Percentiles rank a stretch among this genome's conserved stretches.
Evolutionary conservation across 2,888 invertebrate species (phyloP).

Genomic region (Amphipyra tragopoginis): DNA sequence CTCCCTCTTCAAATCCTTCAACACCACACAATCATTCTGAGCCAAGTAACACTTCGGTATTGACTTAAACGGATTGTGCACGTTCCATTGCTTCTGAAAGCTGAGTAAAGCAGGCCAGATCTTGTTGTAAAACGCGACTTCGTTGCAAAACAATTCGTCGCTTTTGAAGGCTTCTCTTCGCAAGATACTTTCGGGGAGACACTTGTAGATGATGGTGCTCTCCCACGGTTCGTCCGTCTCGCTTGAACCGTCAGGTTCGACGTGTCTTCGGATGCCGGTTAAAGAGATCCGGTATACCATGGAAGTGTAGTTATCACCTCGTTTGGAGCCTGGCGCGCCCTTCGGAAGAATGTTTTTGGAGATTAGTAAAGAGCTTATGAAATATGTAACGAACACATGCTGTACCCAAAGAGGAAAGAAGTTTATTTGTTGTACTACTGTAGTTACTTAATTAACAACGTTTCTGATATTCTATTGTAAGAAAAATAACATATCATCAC

Average conservation of each 20-base stretch:
- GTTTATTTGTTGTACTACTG: too few relatives aligned
- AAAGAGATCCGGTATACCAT: slow-evolving; percentile 92
- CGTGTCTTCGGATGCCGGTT: slow-evolving; percentile 83
- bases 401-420: too few relatives aligned
- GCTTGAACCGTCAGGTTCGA: slow-evolving; percentile 70
- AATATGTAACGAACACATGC: background rate
- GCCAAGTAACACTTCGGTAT: slow-evolving; percentile 91
- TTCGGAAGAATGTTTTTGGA: slow-evolving; percentile 60
- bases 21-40: slow-evolving; percentile 88
- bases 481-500: too few relatives aligned
- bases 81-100: slow-evolving; percentile 88
- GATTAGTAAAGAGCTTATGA: background rate
- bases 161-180: slow-evolving; percentile 93
- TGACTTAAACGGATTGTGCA: slow-evolving; percentile 84
- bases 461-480: too few relatives aligned
- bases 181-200: slow-evolving; percentile 91
- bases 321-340: slow-evolving; percentile 92
- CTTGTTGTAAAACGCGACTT: slow-evolving; percentile 93
- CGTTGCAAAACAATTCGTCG: slow-evolving; percentile 92
- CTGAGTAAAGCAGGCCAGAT: slow-evolving; percentile 92
- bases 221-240: slow-evolving; percentile 89
- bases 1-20: slow-evolving; percentile 90
- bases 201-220: slow-evolving; percentile 92
- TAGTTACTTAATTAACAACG: too few relatives aligned
- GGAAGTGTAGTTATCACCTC: slow-evolving; percentile 94